A percentile compares a stretch with the other conserved stretches of the same genome.
Conservation (phyloP, 2,113 vertebrate species). For the Climacteris rufus region DNA sequence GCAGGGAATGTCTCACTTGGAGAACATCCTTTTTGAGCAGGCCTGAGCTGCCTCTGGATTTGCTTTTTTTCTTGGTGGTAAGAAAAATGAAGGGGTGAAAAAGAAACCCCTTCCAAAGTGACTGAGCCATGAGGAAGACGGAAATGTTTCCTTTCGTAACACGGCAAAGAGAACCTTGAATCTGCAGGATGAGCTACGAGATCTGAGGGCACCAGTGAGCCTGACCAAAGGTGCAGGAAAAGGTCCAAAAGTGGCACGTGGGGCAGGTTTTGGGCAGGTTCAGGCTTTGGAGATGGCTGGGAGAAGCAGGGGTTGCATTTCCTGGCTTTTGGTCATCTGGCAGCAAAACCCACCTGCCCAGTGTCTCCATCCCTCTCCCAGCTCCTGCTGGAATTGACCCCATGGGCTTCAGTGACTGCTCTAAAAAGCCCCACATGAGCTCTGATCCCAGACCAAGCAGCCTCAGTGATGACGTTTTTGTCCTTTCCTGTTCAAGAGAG, state of each 20-base stretch:
- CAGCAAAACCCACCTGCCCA: not conserved
- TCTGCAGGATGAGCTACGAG: not conserved
- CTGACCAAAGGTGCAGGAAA: fast-evolving
- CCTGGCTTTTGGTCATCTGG: not conserved
- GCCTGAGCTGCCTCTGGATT: not conserved
- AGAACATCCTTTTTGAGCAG: fast-evolving
- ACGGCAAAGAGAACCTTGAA: not conserved
- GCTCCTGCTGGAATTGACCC: not conserved
- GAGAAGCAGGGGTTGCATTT: not conserved
- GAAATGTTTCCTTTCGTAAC: not conserved
- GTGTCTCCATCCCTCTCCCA: not conserved
- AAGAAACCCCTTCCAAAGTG: not conserved
- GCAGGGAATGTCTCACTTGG: not conserved
- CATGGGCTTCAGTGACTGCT: not conserved
- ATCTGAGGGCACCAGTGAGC: not conserved
- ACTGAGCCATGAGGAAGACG: not conserved
- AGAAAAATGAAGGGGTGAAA: fast-evolving
- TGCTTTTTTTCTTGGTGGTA: not conserved
- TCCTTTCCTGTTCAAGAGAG: not conserved
- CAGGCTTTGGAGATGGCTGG: not conserved
- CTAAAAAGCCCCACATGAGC: not conserved
- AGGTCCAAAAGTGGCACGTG: not conserved
- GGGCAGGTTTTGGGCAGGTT: not conserved
- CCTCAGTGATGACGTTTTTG: not conserved
- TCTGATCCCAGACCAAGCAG: not conserved